These are phyloP conservation scores for Tubulanus polymorphus DNA, from an alignment of 2,888 invertebrate species.

Conservation along the genomic window DNA sequence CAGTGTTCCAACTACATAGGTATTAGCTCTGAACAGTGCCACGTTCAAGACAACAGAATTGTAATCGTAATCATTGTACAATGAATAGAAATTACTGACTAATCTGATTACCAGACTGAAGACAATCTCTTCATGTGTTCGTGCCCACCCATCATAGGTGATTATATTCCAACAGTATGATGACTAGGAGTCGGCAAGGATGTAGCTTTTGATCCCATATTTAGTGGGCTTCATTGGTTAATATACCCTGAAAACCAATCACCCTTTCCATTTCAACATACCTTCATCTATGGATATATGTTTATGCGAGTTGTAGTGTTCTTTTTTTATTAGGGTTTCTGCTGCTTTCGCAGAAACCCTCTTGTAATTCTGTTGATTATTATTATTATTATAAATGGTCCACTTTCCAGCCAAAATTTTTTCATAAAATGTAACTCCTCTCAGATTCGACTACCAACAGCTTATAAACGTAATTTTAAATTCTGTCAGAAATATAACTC, in stretches of 20 bases:
- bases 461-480: no score
- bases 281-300: neutral
- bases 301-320: neutral
- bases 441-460: no score
- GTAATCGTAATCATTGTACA: neutral
- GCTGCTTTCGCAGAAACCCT: no score
- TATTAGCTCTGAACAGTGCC: neutral
- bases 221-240: neutral
- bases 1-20: neutral
- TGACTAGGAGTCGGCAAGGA: neutral
- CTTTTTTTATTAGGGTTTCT: no score
- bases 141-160: neutral
- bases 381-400: no score
- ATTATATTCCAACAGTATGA: neutral
- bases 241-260: neutral
- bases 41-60: neutral
- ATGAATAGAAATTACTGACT: neutral
- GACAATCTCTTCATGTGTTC: conserved; percentile 1
- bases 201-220: neutral
- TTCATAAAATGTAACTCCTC: no score
- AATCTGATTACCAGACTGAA: neutral
- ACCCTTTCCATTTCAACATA: neutral
- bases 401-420: no score
- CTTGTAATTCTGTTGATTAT: no score
- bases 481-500: no score